phyloP scores from a whole-genome alignment of 37 sponge, comb jelly and placozoan genomes.

The Sycon ciliatum region DNA sequence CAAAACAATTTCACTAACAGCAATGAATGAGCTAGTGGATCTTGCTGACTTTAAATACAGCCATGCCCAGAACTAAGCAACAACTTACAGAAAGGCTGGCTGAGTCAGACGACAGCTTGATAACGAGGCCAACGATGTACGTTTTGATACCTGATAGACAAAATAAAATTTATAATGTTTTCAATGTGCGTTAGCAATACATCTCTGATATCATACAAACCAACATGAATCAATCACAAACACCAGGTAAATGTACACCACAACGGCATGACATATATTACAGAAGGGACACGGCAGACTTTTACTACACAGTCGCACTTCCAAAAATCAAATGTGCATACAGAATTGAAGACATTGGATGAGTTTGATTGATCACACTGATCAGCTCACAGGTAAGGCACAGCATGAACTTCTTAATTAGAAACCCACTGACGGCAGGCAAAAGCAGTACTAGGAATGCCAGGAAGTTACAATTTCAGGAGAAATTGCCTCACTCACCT shows the following conservation, averaged over 20 bases:
- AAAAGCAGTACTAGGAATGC: too few relatives aligned
- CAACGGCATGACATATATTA: neutral
- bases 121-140: slow-evolving; percentile 90
- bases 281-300: neutral
- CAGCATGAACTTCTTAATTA: too few relatives aligned
- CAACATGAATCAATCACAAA: neutral
- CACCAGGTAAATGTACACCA: neutral
- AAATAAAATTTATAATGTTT: neutral
- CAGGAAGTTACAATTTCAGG: too few relatives aligned
- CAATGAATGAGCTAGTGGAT: too few relatives aligned
- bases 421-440: too few relatives aligned
- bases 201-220: too few relatives aligned
- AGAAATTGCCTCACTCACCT: slow-evolving; percentile 36
- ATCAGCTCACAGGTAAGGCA: too few relatives aligned
- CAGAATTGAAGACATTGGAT: slow-evolving; percentile 1
- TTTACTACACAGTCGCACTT: neutral
- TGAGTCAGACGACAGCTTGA: slow-evolving; percentile 78
- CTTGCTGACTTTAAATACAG: too few relatives aligned
- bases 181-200: too few relatives aligned
- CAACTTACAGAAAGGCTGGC: slow-evolving; percentile 54
- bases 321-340: neutral
- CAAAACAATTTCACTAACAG: too few relatives aligned
- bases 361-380: too few relatives aligned
- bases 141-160: slow-evolving; percentile 69
- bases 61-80: too few relatives aligned